Evolutionary conservation across 2,113 vertebrate species (phyloP).

Genomic region (Crotalus tigris): DNA sequence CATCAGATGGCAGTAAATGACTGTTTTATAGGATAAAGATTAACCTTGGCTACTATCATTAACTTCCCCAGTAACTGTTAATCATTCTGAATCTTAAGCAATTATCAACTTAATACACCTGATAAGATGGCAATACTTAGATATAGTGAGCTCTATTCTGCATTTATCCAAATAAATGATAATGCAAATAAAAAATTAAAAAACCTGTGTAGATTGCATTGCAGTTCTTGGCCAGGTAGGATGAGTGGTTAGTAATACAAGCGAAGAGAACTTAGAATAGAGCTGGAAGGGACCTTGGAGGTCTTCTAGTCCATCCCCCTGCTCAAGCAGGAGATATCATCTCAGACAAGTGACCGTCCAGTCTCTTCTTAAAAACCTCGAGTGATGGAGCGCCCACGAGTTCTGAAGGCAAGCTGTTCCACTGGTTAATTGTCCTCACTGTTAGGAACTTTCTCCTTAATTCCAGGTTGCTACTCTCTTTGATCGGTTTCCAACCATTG

Average conservation of each 20-base stretch:
- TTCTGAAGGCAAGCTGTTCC: too few species aligned
- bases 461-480: too few species aligned
- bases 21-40: not conserved
- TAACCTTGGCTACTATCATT: not conserved
- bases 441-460: too few species aligned
- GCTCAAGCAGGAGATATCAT: too few species aligned
- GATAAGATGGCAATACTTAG: not conserved
- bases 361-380: too few species aligned
- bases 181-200: not conserved
- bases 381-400: too few species aligned
- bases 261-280: not conserved
- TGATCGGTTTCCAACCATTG: too few species aligned
- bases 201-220: not conserved
- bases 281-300: too few species aligned
- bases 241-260: not conserved
- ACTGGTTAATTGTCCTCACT: too few species aligned
- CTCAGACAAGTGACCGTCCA: too few species aligned
- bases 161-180: not conserved
- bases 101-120: not conserved
- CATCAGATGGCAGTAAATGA: constrained; percentile 8
- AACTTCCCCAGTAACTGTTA: not conserved
- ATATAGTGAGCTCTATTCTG: not conserved
- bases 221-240: not conserved
- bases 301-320: too few species aligned
- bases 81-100: not conserved